Conservation (phyloP, 2,113 vertebrate genomes). For the Apodemus speciosus region DNA sequence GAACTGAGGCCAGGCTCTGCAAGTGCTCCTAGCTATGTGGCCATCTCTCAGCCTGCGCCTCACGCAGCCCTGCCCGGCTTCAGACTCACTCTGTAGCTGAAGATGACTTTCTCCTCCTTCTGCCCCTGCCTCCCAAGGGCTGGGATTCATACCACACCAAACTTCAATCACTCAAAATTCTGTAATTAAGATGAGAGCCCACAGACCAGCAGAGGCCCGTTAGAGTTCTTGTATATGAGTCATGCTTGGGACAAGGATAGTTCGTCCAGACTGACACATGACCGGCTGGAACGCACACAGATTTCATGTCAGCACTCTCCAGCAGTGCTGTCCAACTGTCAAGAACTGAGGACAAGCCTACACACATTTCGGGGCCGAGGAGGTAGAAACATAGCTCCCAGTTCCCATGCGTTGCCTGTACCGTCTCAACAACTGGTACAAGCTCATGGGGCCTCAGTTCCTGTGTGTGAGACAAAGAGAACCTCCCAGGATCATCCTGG, state of each 20-base stretch:
- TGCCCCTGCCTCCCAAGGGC: background rate
- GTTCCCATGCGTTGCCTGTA: background rate
- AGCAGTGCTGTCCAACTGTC: rapidly evolving
- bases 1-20: background rate
- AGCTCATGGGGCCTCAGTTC: background rate
- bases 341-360: background rate
- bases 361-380: background rate
- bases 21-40: background rate
- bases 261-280: background rate
- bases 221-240: background rate
- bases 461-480: background rate
- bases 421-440: background rate
- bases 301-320: rapidly evolving
- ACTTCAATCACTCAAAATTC: background rate
- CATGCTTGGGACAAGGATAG: background rate
- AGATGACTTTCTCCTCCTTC: background rate
- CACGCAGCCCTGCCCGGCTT: background rate
- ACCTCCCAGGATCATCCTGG: background rate
- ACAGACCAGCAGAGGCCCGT: background rate
- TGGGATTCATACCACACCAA: background rate
- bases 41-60: background rate
- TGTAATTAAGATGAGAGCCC: background rate
- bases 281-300: background rate
- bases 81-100: background rate
- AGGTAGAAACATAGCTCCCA: background rate